These are phyloP conservation scores for Thamnophis elegans DNA, from an alignment of 2,797 vertebrate genomes.

Conservation along the genomic window DNA sequence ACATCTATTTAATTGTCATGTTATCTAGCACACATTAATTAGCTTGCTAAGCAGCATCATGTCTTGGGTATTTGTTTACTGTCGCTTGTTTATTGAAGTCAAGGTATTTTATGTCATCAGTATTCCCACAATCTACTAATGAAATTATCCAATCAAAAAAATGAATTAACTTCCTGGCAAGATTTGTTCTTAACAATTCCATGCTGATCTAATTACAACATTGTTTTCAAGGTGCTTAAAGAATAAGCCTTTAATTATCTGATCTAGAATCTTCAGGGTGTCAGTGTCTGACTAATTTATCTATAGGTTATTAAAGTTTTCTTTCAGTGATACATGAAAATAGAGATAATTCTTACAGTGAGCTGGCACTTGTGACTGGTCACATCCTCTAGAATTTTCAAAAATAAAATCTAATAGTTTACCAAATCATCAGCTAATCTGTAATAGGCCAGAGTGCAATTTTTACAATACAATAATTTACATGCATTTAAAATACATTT, in stretches of 20 bases:
- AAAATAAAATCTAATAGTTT: not conserved
- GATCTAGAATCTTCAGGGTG: not conserved
- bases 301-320: not conserved
- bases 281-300: not conserved
- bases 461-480: not conserved
- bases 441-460: not conserved
- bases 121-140: constrained; percentile 32
- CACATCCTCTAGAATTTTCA: not conserved
- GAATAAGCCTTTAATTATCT: not conserved
- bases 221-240: not conserved
- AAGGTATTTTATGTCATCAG: constrained; percentile 41
- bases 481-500: not conserved
- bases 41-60: not conserved
- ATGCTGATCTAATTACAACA: not conserved
- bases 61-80: not conserved
- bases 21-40: not conserved
- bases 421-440: not conserved
- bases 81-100: constrained; percentile 18
- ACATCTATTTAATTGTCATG: not conserved
- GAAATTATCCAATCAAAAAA: constrained; percentile 26
- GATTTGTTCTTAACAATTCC: constrained; percentile 36
- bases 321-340: not conserved
- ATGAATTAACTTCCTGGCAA: constrained; percentile 49
- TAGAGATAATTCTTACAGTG: not conserved
- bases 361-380: not conserved